Evolutionary conservation across 1,140 invertebrate species (phyloP), one percentile per base, ranked within the genome.

Genomic region (Cyphomyrmex costatus): DNA sequence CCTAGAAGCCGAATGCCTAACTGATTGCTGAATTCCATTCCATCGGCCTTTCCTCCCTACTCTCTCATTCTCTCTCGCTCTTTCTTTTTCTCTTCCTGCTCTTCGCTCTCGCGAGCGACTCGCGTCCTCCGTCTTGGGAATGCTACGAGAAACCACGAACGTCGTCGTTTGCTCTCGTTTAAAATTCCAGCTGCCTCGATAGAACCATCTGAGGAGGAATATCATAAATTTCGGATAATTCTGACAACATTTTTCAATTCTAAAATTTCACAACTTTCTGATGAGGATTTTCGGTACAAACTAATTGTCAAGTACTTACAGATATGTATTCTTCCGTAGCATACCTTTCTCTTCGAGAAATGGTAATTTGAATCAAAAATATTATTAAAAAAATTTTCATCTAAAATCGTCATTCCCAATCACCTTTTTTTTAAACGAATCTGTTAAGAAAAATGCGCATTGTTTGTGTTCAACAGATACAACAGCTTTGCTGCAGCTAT

Each of bases 11-110:
- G 90, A 92, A 92, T 92, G 86, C 91, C 89, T 89, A 89, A 90
- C 82, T 89, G 91, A 91, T 92, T 89, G 87, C 88, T 88, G 91
- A 87, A 91, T 91, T 92, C 92, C 90, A 90, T 88, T 89, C 87
- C 89, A 87, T 76, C 73, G 79, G 30, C 71, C 60, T 63, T 77
- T 19, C 74, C 63, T 71, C 73, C 61, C 42, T 77, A 51, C 68
- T 53, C 36, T 60, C 27, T 58, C 61, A 53, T 14, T 24, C 71
- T 10, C n/a, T 49, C 46, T 49, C 14, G 2, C 70, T 56, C 51
- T 56, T 73, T 84, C 56, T 16, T 24, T 73, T 24, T 74, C 58
- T 51, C 21, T 53, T 33, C 46, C 71, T 86, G 46, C 27, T 74
- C 42, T 42, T 87, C 46, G 58, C 30, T 78, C 65, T 85, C 58